phyloP scores from a whole-genome alignment of 2,113 vertebrate species.

The Siphamia tubifer region DNA sequence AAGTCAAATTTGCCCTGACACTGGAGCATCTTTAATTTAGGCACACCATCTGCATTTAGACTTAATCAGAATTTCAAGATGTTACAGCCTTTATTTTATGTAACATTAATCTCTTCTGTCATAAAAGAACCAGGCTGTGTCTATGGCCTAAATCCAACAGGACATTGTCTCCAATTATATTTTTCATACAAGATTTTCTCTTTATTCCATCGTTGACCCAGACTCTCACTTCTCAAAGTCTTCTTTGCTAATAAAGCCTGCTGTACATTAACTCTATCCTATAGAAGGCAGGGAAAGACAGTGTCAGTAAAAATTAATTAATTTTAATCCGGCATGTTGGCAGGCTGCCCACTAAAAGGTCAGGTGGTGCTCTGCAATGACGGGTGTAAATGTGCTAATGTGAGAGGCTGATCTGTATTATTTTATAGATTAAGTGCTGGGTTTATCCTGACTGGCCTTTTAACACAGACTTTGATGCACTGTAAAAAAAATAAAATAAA shows the following conservation, averaged over 20 bases:
- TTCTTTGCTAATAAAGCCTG: not conserved
- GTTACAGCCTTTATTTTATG: constrained; percentile 65
- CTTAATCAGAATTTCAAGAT: constrained; percentile 67
- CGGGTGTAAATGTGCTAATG: constrained; percentile 55
- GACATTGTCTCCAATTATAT: constrained; percentile 41
- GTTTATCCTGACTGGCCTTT: constrained; percentile 57
- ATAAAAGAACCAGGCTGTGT: constrained; percentile 67
- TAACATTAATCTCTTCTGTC: constrained; percentile 70
- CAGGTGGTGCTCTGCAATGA: constrained; percentile 25
- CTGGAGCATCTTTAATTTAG: constrained; percentile 27
- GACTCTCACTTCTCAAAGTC: not conserved
- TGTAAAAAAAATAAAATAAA: too few species aligned
- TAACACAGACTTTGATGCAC: constrained; percentile 50
- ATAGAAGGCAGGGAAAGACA: constrained; percentile 2
- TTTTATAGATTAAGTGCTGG: constrained; percentile 67
- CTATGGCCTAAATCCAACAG: constrained; percentile 67
- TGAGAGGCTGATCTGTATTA: constrained; percentile 61
- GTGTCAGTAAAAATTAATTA: not conserved
- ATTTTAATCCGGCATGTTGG: not conserved
- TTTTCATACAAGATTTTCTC: constrained; percentile 44
- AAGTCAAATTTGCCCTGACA: not conserved
- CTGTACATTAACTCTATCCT: not conserved
- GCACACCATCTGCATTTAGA: constrained; percentile 57
- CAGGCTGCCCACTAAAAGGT: constrained; percentile 1
- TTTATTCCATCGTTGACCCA: constrained; percentile 40